These are phyloP conservation scores for Aelia acuminata DNA, from an alignment of 2,888 invertebrate species.

Conservation along the genomic window DNA sequence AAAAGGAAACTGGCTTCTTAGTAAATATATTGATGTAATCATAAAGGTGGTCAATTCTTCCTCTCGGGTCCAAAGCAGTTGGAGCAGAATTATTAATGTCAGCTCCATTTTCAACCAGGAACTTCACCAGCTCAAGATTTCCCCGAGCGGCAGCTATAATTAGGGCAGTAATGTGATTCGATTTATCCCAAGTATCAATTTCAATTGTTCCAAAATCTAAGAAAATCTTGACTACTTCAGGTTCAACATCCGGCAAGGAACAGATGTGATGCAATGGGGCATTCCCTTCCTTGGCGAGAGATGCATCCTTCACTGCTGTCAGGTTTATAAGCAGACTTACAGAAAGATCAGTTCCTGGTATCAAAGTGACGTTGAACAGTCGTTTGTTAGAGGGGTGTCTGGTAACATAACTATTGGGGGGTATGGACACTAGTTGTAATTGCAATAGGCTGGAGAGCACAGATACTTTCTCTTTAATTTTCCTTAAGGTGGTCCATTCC, in stretches of 20 bases:
- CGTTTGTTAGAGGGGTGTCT: not conserved
- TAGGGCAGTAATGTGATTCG: not conserved
- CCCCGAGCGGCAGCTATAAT: constrained; percentile 33
- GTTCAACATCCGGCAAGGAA: constrained; percentile 1
- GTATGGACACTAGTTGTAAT: not conserved
- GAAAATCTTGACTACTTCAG: not conserved
- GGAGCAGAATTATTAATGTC: not conserved
- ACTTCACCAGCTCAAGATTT: not conserved
- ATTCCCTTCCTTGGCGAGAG: not conserved
- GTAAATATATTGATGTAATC: constrained; percentile 11
- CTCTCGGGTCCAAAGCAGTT: not conserved
- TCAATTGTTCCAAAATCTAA: not conserved
- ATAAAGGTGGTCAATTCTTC: not conserved
- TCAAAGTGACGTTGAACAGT: not conserved
- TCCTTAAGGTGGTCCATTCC: not conserved
- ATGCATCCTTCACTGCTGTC: not conserved
- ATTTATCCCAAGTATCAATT: not conserved
- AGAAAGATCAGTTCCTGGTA: not conserved
- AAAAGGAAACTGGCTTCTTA: not conserved
- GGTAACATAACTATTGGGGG: not conserved
- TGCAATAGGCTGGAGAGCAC: not conserved
- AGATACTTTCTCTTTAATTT: constrained; percentile 30
- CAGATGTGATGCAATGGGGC: not conserved
- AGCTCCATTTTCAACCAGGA: not conserved
- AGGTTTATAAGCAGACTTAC: not conserved